Evolutionary conservation across 2,888 invertebrate genomes (phyloP).

Genomic region (Macaria notata): DNA sequence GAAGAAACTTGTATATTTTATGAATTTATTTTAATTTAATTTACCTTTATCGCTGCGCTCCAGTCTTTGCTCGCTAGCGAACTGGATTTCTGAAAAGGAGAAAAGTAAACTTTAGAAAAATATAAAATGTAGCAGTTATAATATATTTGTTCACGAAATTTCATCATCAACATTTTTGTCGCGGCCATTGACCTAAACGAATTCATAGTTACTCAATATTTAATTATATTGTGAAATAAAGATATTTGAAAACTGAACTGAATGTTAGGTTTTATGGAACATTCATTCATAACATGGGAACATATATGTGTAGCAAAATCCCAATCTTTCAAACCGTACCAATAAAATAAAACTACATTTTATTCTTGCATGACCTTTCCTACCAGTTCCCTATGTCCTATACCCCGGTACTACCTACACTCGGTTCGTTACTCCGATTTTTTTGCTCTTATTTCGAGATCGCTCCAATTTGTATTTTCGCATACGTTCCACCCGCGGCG

Average conservation of each 20-base stretch:
- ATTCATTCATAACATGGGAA: no score
- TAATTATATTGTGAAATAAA: no score
- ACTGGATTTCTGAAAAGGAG: conserved; percentile 19
- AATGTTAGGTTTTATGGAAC: no score
- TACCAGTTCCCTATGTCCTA: neutral
- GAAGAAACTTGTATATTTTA: no score
- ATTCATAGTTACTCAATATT: no score
- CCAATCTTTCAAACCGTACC: no score
- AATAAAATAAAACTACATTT: no score
- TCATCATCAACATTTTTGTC: no score
- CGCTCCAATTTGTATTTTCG: conserved; percentile 10
- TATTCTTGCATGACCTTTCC: no score
- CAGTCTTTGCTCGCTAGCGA: conserved; percentile 19
- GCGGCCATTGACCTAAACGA: no score
- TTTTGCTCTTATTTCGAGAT: conserved; percentile 7
- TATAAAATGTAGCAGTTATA: neutral
- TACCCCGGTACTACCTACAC: neutral
- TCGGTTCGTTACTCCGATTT: neutral
- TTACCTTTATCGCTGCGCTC: conserved; percentile 19
- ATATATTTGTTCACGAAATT: neutral
- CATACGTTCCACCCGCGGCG: neutral
- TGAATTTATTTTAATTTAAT: neutral
- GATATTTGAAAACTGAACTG: no score
- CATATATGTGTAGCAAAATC: no score
- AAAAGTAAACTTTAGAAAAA: neutral